Evolutionary conservation across 2,888 invertebrate species (phyloP), one percentile per base, ranked within the genome.

Genomic region (Lasioglossum marginatum): DNA sequence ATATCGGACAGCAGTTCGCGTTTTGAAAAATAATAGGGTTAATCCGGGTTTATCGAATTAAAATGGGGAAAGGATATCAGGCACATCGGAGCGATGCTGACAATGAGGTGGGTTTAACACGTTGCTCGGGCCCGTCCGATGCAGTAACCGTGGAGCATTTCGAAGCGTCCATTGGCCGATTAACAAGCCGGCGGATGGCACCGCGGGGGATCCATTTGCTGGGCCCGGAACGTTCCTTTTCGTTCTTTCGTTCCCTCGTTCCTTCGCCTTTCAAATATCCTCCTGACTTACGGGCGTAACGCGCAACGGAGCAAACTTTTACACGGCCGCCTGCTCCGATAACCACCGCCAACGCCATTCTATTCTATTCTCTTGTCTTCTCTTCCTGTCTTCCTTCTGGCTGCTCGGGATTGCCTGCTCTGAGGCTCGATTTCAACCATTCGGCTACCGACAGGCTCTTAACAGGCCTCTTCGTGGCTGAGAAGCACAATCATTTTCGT

Each of bases 131-230:
- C 31, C n/a, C 8, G 60, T 66, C 40, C 45, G 23, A 16, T 5
- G 19, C 27, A 2, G 34, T 16, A 40, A 48, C 31, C 63, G 52
- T 66, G 27, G 70, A 77, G 70, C 40, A 72, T 79, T 82, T 52
- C 68, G 73, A 60, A 48, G 77, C 85, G 87, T 87, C 86, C 90
- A 82, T 87, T 85, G 88, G 80, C 83, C 92, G 92, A 92, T 92
- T 92, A 93, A 91, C 92, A 88, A 88, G 83, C 85, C 80, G 81
- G 82, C 84, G 88, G 89, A 90, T 81, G 88, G 88, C 91, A 90
- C 91, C 88, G 84, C 89, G 77, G 92, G 92, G 90, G 89, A 90
- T 91, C 92, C 87, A 87, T 88, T 91, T 90, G 88, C 91, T 81
- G 88, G 89, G 77, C 90, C 86, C 8, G 12, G 34, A 88, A 88